Base-by-base conservation (phyloP, 1,140 invertebrate genomes). In the Mamestra configurata region DNA sequence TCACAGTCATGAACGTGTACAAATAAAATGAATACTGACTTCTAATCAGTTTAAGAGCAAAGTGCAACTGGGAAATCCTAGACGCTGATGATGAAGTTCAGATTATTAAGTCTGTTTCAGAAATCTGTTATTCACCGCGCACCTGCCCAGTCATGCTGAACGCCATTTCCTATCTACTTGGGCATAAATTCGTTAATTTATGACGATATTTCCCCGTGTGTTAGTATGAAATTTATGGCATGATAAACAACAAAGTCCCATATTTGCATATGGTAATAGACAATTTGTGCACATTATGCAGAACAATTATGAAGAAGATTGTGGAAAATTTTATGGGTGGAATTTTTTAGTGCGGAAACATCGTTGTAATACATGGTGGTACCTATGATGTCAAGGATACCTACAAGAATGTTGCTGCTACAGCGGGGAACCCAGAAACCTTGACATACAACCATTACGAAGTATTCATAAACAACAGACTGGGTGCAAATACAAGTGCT, bases 241-340 rank as follows among this genome's bases (percentile, higher is more conserved):
- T 61, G 27, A n/a, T 37, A 61, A 61, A 35, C n/a, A 61, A 57
- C 27, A 61, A 49, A 61, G 59, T 37, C 31, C 59, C 13, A 31
- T 61, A 61, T 61, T 61, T 35, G 59, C 59, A 61, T 61, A 61
- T 37, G 59, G 27, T 61, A 61, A 61, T 61, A 37, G 59, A 61
- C 31, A 61, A 61, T 61, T 61, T 61, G 59, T 61, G 31, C 31
- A 61, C 59, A 61, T 37, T 61, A 61, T 61, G 59, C 59, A 61
- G 15, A n/a, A 61, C 59, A 37, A 37, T 61, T 35, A 61, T 18
- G 15, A 18, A 61, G 59, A 61, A 61, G 59, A n/a, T 61, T 61
- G 31, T 61, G 59, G 31, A 57, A 57, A 57, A 10, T 61, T 55
- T 61, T 61, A 37, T 61, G 59, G 59, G 53, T 27, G 53, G 53